Conservation (phyloP, 2,888 invertebrate species). For the Macaria notata region DNA sequence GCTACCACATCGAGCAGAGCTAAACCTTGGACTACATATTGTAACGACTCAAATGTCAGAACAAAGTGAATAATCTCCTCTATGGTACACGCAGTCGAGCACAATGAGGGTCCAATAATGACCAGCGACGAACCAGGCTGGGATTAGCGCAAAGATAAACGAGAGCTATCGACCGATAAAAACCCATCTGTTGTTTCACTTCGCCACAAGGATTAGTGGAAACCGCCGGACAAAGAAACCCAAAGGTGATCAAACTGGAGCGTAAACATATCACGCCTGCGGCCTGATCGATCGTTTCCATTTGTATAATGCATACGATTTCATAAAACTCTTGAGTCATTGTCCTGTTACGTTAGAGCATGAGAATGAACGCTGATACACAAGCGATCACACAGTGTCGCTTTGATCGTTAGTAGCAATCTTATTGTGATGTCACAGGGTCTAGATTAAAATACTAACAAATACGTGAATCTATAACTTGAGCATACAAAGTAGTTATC, state of each 20-base stretch:
- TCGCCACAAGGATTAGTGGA: slow-evolving; percentile 2
- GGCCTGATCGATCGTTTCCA: slow-evolving; percentile 22
- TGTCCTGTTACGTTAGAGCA: slow-evolving; percentile 48
- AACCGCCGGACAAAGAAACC: slow-evolving; percentile 5
- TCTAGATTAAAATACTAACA: too few relatives aligned
- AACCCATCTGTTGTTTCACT: slow-evolving; percentile 12
- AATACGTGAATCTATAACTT: neutral
- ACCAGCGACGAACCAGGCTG: slow-evolving; percentile 4
- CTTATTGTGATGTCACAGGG: slow-evolving; percentile 32
- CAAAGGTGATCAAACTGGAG: slow-evolving; percentile 9
- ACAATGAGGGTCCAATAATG: slow-evolving; percentile 11
- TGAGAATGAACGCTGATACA: slow-evolving; percentile 50
- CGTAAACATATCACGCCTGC: slow-evolving; percentile 5
- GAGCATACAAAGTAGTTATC: too few relatives aligned
- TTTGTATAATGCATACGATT: slow-evolving; percentile 30
- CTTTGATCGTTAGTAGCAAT: slow-evolving; percentile 43
- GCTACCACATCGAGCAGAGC: slow-evolving; percentile 2
- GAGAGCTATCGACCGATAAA: slow-evolving; percentile 11
- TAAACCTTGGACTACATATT: slow-evolving; percentile 21
- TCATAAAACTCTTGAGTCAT: slow-evolving; percentile 49
- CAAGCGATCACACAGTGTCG: slow-evolving; percentile 40
- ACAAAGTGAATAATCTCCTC: slow-evolving; percentile 19
- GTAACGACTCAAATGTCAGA: slow-evolving; percentile 17
- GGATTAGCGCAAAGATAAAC: slow-evolving; percentile 10
- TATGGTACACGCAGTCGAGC: slow-evolving; percentile 11